A percentile compares a stretch with the other conserved stretches of the same genome.
phyloP scores from a whole-genome alignment of 2,888 invertebrate species.

The Tubulanus polymorphus region DNA sequence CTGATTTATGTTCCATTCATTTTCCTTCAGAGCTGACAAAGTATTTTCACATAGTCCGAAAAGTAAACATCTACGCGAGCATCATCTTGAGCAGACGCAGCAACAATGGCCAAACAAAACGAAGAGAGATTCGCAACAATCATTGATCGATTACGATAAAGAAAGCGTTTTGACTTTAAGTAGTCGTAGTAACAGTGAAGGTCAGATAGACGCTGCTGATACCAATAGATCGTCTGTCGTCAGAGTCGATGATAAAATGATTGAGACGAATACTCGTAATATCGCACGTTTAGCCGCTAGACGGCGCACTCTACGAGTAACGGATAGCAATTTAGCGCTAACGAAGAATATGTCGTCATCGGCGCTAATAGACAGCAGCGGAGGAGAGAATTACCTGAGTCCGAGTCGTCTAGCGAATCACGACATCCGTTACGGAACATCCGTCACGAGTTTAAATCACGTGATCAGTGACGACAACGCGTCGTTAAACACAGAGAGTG shows the following conservation, averaged over 20 bases:
- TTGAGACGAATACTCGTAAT: slow-evolving; percentile 40
- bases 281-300: slow-evolving; percentile 46
- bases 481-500: slow-evolving; percentile 25
- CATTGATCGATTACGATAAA: background rate
- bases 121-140: background rate
- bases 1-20: background rate
- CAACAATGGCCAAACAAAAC: background rate
- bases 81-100: slow-evolving; percentile 6
- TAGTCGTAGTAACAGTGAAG: background rate
- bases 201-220: background rate
- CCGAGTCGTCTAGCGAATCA: slow-evolving; percentile 44
- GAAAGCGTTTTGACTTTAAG: background rate
- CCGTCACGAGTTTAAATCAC: slow-evolving; percentile 15
- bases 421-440: slow-evolving; percentile 31
- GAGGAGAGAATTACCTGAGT: slow-evolving; percentile 26
- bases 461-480: slow-evolving; percentile 29
- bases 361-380: slow-evolving; percentile 17
- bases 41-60: slow-evolving; percentile 39
- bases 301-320: slow-evolving; percentile 23
- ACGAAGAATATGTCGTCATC: slow-evolving; percentile 11
- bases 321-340: slow-evolving; percentile 19
- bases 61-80: slow-evolving; percentile 23
- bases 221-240: background rate
- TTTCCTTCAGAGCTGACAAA: slow-evolving; percentile 23
- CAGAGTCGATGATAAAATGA: slow-evolving; percentile 16